Conservation (phyloP, 2,113 vertebrate genomes). For the Rostratula benghalensis region DNA sequence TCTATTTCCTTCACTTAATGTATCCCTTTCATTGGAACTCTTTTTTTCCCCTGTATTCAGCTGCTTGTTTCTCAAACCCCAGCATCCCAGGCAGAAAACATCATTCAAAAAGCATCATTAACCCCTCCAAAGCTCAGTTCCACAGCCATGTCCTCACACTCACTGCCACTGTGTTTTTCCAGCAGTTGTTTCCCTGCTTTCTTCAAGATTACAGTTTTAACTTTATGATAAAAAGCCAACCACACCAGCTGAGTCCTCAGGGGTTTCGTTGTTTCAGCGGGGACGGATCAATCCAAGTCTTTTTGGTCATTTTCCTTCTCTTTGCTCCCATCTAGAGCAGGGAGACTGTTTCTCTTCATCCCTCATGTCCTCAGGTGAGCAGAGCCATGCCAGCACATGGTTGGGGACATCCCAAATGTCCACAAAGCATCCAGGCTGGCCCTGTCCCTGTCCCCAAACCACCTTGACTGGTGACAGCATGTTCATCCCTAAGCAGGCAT, state of each 20-base stretch:
- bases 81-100: background rate
- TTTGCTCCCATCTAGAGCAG: background rate
- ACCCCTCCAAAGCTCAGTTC: background rate
- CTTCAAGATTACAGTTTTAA: background rate
- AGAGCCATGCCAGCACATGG: fast-evolving
- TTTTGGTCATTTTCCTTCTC: background rate
- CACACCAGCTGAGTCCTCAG: background rate
- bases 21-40: background rate
- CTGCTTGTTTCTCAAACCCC: background rate
- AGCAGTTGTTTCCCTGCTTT: background rate
- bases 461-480: background rate
- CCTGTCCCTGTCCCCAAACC: background rate
- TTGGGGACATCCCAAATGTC: background rate
- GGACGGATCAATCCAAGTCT: fast-evolving
- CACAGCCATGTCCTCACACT: background rate
- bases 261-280: background rate
- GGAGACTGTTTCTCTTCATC: background rate
- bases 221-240: background rate
- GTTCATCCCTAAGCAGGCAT: background rate
- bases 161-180: background rate
- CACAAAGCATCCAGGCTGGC: background rate
- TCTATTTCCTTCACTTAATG: background rate
- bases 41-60: background rate
- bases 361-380: fast-evolving
- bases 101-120: background rate